phyloP scores from a whole-genome alignment of 2,113 vertebrate genomes.

The Stigmatopora argus region DNA sequence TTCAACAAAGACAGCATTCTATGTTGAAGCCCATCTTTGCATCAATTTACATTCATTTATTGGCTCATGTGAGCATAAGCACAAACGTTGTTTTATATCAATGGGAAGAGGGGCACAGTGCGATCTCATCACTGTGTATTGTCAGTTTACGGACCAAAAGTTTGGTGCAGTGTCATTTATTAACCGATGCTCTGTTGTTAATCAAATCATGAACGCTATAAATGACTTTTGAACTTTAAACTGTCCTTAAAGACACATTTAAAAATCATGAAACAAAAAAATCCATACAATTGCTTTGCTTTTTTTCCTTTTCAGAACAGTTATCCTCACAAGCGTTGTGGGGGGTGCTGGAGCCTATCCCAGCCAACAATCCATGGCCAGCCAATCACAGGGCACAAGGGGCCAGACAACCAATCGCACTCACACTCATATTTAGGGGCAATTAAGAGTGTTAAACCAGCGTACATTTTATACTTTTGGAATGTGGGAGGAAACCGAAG shows the following conservation, averaged over 20 bases:
- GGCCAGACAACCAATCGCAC: no score
- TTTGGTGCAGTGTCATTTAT: constrained; percentile 12
- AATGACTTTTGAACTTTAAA: constrained; percentile 15
- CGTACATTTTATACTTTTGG: no score
- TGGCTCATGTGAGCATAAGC: constrained; percentile 20
- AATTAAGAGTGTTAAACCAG: no score
- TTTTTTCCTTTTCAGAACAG: no score
- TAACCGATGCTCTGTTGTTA: constrained; percentile 10
- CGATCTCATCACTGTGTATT: neutral
- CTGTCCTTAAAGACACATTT: neutral
- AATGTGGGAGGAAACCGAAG: no score
- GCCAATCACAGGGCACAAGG: no score
- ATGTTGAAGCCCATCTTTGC: constrained; percentile 20
- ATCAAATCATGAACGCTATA: neutral
- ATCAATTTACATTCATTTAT: constrained; percentile 38
- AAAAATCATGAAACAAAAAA: neutral
- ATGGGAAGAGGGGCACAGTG: neutral
- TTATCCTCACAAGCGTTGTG: no score
- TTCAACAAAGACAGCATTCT: constrained; percentile 1
- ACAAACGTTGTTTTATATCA: constrained; percentile 3
- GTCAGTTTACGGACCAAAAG: constrained; percentile 8
- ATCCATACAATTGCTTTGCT: neutral
- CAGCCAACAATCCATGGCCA: no score
- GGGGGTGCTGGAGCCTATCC: no score
- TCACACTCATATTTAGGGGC: no score